Evolutionary conservation across 2,797 vertebrate species (phyloP), one percentile per base, ranked within the genome.

Genomic region (Gadopsis bispinosus): DNA sequence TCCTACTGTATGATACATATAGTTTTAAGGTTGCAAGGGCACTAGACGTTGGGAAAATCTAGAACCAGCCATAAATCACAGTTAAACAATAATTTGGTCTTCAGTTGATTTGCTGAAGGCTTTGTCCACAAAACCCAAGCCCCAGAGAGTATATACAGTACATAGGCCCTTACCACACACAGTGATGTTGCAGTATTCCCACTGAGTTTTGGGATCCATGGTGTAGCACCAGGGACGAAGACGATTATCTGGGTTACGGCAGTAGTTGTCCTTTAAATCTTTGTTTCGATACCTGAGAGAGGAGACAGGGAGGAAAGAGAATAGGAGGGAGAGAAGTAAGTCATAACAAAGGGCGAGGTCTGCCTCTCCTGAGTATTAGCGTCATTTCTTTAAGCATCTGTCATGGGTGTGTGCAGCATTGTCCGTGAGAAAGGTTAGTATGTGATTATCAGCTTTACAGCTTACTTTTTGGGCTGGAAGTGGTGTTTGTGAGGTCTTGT

Each of bases 181-280:
- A 86, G 95, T 96, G 96, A 99, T 97, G 96, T 96, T 95, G 93
- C 98, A 99, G 94, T 97, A 98, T 88, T 99, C 98, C 98, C 98
- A 99, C 10, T 86, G 95, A 86, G 95, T 96, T 89, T 95, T 95
- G 87, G 96, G 96, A 94, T 99, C 97, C 96, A 96, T 95, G 73
- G 98, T 99, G 93, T 95, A 98, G 92, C 98, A 99, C 98, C 98
- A 99, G 0, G 98, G 98, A 90, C 96, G 97, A 47, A 93, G 93
- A 37, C 97, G 97, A 84, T 97, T 97, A 93, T 99, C 96, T 1
- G 97, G 98, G 91, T 99, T 99, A 75, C 98, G 97, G 85, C 98
- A 99, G 91, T 98, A 99, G 96, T 99, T 99, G 96, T 99, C 98
- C 93, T 96, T 96, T 93, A 99, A 96, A 90, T 96, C 97, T 93